Percentiles rank a stretch among this genome's conserved stretches.
These are phyloP conservation scores for Hemibagrus guttatus DNA, from an alignment of 2,797 vertebrate species.

Conservation along the genomic window DNA sequence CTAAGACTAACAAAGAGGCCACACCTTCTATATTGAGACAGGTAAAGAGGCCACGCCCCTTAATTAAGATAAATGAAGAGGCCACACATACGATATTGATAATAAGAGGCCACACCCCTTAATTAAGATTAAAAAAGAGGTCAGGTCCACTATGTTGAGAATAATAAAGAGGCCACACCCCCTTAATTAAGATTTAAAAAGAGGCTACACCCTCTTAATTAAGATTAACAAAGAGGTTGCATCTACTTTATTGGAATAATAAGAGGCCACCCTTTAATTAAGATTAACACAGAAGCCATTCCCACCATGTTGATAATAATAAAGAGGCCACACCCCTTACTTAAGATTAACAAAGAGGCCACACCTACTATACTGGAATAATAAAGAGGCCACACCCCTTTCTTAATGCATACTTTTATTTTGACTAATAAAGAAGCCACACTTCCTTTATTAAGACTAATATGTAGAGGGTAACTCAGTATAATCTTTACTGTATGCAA, in stretches of 20 bases:
- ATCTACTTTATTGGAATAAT: neutral
- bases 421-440: too few species aligned
- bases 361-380: neutral
- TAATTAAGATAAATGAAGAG: neutral
- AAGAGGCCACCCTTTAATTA: neutral
- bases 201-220: neutral
- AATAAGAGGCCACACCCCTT: neutral
- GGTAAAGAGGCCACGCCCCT: neutral
- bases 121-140: neutral
- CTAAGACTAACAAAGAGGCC: neutral
- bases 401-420: too few species aligned
- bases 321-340: neutral
- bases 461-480: too few species aligned
- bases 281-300: too few species aligned
- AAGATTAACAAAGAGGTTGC: neutral
- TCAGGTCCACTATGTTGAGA: neutral
- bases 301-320: too few species aligned
- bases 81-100: neutral
- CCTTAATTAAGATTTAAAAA: neutral
- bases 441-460: too few species aligned
- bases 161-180: neutral
- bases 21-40: neutral
- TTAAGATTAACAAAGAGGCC: neutral
- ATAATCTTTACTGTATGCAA: neutral
- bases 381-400: too few species aligned